These are phyloP conservation scores for Tupaia tana DNA, from an alignment of 2,113 vertebrate species.

Conservation along the genomic window DNA sequence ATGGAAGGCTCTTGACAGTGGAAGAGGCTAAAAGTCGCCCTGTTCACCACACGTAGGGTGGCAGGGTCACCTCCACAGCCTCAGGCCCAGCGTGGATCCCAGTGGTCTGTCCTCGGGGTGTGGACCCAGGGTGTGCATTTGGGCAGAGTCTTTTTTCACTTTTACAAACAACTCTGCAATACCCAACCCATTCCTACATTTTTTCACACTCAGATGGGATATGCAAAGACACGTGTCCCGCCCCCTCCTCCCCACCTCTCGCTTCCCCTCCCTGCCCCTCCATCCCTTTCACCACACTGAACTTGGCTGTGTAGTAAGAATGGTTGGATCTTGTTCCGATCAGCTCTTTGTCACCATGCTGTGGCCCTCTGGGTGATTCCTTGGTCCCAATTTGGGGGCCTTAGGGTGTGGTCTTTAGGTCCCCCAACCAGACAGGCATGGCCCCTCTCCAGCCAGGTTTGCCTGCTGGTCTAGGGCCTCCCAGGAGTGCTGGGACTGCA, in stretches of 20 bases:
- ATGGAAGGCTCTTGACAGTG: background rate
- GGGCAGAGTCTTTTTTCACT: background rate
- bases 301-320: background rate
- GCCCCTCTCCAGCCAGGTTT: background rate
- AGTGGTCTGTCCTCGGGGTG: background rate
- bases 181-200: background rate
- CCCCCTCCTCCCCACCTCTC: background rate
- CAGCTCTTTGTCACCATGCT: background rate
- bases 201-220: background rate
- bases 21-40: background rate
- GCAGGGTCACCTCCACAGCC: background rate
- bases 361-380: background rate
- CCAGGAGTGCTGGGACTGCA: background rate
- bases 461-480: background rate
- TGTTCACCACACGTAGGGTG: background rate
- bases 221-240: background rate
- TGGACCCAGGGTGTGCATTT: background rate
- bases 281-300: too few relatives aligned
- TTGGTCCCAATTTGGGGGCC: background rate
- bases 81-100: background rate
- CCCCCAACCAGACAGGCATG: background rate
- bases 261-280: too few relatives aligned
- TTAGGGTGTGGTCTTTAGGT: background rate
- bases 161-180: background rate
- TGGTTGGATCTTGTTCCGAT: background rate